Percentiles rank a stretch among this genome's conserved stretches.
These are phyloP conservation scores for Fukomys damarensis DNA, from an alignment of 2,113 vertebrate genomes.

Conservation along the genomic window DNA sequence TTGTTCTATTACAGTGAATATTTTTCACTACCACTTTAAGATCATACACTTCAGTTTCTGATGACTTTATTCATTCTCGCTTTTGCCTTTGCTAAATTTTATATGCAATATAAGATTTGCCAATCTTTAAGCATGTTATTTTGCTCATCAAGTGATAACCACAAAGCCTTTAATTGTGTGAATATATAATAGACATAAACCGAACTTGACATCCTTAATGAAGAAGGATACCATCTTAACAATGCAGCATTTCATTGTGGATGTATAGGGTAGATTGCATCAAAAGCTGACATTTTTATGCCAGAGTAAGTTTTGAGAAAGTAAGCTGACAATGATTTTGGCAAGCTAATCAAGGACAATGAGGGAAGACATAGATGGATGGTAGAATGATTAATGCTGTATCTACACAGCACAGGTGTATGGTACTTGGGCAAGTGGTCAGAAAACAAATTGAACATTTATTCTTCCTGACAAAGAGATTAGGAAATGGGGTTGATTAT, in stretches of 20 bases:
- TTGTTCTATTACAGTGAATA: not conserved
- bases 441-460: slow-evolving; percentile 84
- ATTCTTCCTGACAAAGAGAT: slow-evolving; percentile 81
- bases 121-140: slow-evolving; percentile 16
- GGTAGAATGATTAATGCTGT: slow-evolving; percentile 79
- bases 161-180: not conserved
- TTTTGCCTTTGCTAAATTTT: not conserved
- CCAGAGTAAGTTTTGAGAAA: not conserved
- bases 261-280: not conserved
- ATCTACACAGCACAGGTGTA: slow-evolving; percentile 78
- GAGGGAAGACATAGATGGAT: slow-evolving; percentile 53
- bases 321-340: slow-evolving; percentile 59
- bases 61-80: not conserved
- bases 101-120: not conserved
- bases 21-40: not conserved
- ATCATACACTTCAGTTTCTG: not conserved
- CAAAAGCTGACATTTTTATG: not conserved
- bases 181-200: not conserved
- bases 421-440: slow-evolving; percentile 76
- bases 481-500: slow-evolving; percentile 77
- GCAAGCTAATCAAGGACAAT: slow-evolving; percentile 48
- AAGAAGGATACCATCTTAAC: not conserved
- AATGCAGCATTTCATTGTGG: not conserved
- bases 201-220: not conserved
- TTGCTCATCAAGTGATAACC: not conserved